Percentiles rank a stretch among this genome's conserved stretches.
phyloP scores from a whole-genome alignment of 2,888 invertebrate genomes.

The Scaptomyza parva region DNA sequence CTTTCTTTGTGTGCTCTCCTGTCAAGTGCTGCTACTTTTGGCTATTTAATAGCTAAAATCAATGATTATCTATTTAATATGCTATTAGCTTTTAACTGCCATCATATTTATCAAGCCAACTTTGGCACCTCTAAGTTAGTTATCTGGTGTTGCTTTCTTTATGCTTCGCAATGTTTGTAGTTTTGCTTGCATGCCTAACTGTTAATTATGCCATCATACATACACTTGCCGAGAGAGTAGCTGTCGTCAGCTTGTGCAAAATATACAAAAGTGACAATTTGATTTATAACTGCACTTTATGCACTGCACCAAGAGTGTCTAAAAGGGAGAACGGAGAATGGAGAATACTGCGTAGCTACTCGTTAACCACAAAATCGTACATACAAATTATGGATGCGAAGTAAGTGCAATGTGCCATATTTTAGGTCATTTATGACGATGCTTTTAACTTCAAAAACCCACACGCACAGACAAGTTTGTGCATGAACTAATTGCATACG shows the following conservation, averaged over 20 bases:
- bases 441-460: conserved; percentile 34
- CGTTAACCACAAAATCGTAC: conserved; percentile 61
- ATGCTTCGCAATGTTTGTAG: not conserved
- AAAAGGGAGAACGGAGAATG: not conserved
- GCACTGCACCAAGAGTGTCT: conserved; percentile 30
- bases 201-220: conserved; percentile 73
- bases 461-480: not conserved
- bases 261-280: conserved; percentile 84
- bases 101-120: not conserved
- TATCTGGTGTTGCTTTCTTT: not conserved
- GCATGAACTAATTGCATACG: conserved; percentile 49
- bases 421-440: conserved; percentile 65
- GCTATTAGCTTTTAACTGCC: too few relatives aligned
- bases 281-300: conserved; percentile 84
- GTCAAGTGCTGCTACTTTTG: not conserved
- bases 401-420: conserved; percentile 66
- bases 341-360: conserved; percentile 12
- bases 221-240: conserved; percentile 52
- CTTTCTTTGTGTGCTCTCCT: not conserved
- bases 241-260: conserved; percentile 76
- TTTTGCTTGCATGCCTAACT: conserved; percentile 48
- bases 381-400: conserved; percentile 64
- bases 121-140: not conserved
- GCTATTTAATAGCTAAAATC: not conserved
- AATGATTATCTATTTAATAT: not conserved